Base-by-base conservation (phyloP, 2,113 vertebrate species). In the Leptocoma aspasia region DNA sequence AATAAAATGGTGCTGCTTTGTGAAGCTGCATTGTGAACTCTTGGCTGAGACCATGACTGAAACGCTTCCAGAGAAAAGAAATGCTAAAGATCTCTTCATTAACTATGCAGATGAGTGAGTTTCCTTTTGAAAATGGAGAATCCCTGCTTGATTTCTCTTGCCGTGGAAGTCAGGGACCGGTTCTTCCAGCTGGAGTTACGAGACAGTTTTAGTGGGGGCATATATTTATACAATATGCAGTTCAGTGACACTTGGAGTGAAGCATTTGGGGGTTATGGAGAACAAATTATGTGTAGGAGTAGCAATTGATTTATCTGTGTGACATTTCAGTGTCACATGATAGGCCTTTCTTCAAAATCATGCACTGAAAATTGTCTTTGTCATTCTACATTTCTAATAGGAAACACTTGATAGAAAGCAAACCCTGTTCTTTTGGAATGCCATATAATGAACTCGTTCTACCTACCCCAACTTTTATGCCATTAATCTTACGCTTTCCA, bases 121-220 rank as follows among this genome's bases (percentile, higher is more conserved):
- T 69, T 57, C 47, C 33, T 63, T 92, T 59, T n/a, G 47, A 44
- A 70, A 41, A 15, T 24, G 27, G 54, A 80, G 24, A 76, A 53
- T 52, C 54, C 45, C n/a, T 20, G 61, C 45, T 79, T 71, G 11
- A 16, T 87, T 82, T 76, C 54, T 61, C 37, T 69, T 70, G 21
- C 35, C 0, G 0, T 60, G 53, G 50, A 73, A 53, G 15, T 77
- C 15, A 41, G 16, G 22, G 49, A 56, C 35, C 27, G 16, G 73
- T 42, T 0, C 0, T 76, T 90, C 26, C 57, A 60, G 33, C 21
- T 41, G 75, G 39, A 82, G 37, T 41, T 61, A 23, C 0, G 5
- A 69, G 31, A 9, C 11, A 23, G 42, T 44, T 86, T 39, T n/a
- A 44, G n/a, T 31, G 44, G 39, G 22, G 54, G 15, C 17, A 4